Evolutionary conservation across 2,888 invertebrate genomes (phyloP), one percentile per base, ranked within the genome.

Genomic region (Chrysomela aeneicollis): DNA sequence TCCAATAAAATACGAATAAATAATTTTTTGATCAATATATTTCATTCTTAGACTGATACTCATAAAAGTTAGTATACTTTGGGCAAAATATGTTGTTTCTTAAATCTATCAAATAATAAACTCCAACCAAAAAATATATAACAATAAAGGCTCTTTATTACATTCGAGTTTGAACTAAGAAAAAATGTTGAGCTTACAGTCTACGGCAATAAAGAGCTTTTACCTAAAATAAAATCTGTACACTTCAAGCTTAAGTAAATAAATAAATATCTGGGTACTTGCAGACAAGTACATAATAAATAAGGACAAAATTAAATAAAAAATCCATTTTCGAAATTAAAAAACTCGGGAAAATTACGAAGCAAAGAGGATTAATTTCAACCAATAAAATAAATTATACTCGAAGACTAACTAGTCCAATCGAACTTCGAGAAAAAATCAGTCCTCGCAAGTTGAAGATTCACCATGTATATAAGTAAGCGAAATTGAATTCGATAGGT

Each of bases 31-130:
- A 74, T 72, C 72, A 70, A 76, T 71, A 73, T 72, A 72, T 68
- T 74, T 74, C 71, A 73, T 73, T 76, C 71, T 60, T 65, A 62
- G 64, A 67, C 64, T 60, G 70, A 70, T 71, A 73, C 71, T 70
- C 71, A 71, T 66, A 73, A 69, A 69, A 64, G 77, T 79, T 77
- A 77, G 77, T 78, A 78, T 78, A 78, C 77, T 78, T 78, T 77
- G 77, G 77, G 74, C 77, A 78, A 77, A 77, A 49, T 46, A 64
- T 76, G 73, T 71, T 73, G 69, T 68, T 68, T 73, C 71, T 73
- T 71, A 69, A 71, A 71, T 73, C 72, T 71, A 71, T 57, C 18
- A 42, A 57, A 57, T 57, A 76, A 75, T 77, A 77, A 77, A 76
- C 77, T 77, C 76, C 78, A 79, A 78, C 77, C 77, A 74, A 76